Evolutionary conservation across 2,113 vertebrate species (phyloP).

Genomic region (Rhynchomys soricoides): DNA sequence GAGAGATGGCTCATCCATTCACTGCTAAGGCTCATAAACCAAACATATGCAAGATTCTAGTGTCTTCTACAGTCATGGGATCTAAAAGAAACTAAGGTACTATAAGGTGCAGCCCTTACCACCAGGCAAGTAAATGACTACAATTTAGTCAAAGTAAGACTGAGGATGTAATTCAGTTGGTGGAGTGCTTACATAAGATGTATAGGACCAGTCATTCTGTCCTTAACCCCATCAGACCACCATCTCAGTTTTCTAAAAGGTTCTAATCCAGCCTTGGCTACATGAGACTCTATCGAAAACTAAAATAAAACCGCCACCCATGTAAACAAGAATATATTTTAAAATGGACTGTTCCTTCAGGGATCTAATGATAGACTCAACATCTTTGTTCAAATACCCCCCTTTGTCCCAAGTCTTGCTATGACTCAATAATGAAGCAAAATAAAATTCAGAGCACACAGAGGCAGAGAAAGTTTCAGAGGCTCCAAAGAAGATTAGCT

Average conservation of each 20-base stretch:
- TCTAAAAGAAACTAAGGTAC: background rate
- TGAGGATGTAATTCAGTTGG: background rate
- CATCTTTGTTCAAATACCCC: background rate
- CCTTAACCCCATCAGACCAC: background rate
- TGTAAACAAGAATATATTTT: background rate
- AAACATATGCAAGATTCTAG: conserved; percentile 22
- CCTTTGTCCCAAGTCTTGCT: background rate
- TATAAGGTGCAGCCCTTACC: background rate
- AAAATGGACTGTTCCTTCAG: conserved; percentile 27
- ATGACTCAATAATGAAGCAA: background rate
- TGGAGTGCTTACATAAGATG: background rate
- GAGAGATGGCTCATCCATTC: background rate
- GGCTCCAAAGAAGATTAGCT: background rate
- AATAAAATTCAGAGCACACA: background rate
- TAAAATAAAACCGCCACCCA: background rate
- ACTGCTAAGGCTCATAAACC: background rate
- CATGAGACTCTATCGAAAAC: background rate
- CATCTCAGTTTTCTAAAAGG: background rate
- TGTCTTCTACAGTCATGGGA: conserved; percentile 4
- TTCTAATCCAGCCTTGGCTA: background rate
- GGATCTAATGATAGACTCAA: conserved; percentile 2
- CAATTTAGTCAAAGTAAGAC: background rate
- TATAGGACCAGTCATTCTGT: background rate
- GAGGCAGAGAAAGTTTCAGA: background rate
- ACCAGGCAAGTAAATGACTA: conserved; percentile 3